A percentile compares a stretch with the other conserved stretches of the same genome.
Conservation (phyloP, 2,888 invertebrate genomes). For the Leptinotarsa juncta region DNA sequence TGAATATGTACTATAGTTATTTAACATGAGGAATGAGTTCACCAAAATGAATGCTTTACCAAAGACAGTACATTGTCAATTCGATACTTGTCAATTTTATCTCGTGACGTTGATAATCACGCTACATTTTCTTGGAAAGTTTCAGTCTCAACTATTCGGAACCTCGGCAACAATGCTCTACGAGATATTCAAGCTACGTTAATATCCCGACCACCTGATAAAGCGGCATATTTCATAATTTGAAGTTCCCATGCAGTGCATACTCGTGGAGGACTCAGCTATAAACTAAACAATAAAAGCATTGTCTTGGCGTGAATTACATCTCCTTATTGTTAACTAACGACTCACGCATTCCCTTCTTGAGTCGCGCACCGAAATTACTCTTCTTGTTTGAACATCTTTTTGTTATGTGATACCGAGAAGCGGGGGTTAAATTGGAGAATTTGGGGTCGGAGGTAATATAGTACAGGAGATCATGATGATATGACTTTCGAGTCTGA, state of each 20-base stretch:
- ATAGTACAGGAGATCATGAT: slow-evolving; percentile 3
- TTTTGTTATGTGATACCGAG: slow-evolving; percentile 15
- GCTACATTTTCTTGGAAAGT: neutral
- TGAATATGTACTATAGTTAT: too few species aligned
- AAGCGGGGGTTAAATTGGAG: slow-evolving; percentile 6
- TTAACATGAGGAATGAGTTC: too few species aligned
- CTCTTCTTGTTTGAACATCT: slow-evolving; percentile 12
- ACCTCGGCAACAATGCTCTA: neutral
- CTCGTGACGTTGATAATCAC: neutral
- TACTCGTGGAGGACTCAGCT: slow-evolving; percentile 5
- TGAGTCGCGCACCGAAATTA: slow-evolving; percentile 38
- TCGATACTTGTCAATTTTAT: too few species aligned
- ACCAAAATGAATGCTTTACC: too few species aligned
- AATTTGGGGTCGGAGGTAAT: slow-evolving; percentile 3
- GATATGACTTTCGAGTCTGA: slow-evolving; percentile 5
- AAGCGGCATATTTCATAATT: slow-evolving; percentile 25
- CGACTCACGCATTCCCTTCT: slow-evolving; percentile 50
- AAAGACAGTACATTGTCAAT: too few species aligned
- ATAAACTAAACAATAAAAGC: slow-evolving; percentile 28
- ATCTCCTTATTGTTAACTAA: slow-evolving; percentile 55
- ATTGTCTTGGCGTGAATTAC: slow-evolving; percentile 55
- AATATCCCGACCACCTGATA: slow-evolving; percentile 22
- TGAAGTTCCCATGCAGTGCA: slow-evolving; percentile 30
- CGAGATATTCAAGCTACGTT: slow-evolving; percentile 11
- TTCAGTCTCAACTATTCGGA: neutral